These are phyloP conservation scores for Bombus impatiens DNA, from an alignment of 1,140 invertebrate genomes.

Conservation along the genomic window DNA sequence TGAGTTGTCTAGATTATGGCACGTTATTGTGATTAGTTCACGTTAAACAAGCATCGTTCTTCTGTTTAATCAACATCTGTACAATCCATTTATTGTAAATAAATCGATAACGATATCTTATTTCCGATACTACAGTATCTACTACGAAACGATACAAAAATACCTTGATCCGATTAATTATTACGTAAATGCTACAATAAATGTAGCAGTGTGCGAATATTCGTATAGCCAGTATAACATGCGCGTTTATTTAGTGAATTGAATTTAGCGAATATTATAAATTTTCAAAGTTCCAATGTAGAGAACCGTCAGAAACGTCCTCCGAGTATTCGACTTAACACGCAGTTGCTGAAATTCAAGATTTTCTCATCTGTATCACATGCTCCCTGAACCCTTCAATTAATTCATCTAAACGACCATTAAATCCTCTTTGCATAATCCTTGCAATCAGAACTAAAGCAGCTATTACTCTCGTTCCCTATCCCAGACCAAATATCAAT, in stretches of 20 bases:
- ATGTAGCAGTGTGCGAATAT: neutral
- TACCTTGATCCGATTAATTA: neutral
- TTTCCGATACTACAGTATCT: too few relatives aligned
- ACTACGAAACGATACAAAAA: neutral
- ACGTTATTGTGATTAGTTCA: too few relatives aligned
- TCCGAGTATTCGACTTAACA: neutral
- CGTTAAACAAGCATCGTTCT: too few relatives aligned
- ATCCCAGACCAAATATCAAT: neutral
- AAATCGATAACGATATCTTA: too few relatives aligned
- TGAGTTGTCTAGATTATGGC: too few relatives aligned
- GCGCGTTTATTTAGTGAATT: neutral
- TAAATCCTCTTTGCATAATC: neutral
- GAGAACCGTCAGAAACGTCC: neutral
- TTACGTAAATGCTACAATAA: neutral
- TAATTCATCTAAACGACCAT: neutral
- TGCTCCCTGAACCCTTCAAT: neutral
- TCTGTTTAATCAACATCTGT: too few relatives aligned
- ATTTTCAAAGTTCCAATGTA: neutral
- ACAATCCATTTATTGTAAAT: too few relatives aligned
- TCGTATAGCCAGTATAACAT: neutral
- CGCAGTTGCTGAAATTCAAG: too few relatives aligned
- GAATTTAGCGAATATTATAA: neutral
- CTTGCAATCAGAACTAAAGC: neutral
- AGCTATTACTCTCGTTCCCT: neutral
- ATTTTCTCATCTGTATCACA: too few relatives aligned